Percentiles rank a stretch among this genome's conserved stretches.
These are phyloP conservation scores for Lepidochrysops patricia DNA, from an alignment of 2,888 invertebrate species.

Conservation along the genomic window DNA sequence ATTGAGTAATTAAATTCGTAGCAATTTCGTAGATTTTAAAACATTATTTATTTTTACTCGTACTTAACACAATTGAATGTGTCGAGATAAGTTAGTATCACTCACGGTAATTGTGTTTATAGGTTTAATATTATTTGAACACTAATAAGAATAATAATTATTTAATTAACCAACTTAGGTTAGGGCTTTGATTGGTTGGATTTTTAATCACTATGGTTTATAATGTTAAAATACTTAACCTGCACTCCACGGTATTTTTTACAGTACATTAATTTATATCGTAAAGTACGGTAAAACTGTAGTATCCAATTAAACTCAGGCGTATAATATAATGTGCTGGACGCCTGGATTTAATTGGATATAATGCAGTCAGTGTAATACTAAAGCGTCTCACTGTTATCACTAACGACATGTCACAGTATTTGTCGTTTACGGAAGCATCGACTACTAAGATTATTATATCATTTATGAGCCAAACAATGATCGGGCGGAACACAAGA, in stretches of 20 bases:
- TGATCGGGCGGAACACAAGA: neutral
- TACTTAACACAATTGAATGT: neutral
- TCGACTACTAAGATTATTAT: neutral
- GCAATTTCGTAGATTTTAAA: neutral
- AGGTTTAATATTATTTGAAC: neutral
- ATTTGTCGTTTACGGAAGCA: neutral
- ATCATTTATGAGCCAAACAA: neutral
- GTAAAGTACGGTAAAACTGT: too few species aligned
- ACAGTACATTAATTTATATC: too few species aligned
- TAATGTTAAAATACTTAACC: neutral
- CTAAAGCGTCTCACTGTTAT: neutral
- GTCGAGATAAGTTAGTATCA: neutral
- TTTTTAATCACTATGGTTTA: too few species aligned
- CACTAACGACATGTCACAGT: neutral
- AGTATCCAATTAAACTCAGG: too few species aligned
- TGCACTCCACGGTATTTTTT: neutral
- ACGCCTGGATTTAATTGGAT: neutral
- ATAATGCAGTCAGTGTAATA: neutral
- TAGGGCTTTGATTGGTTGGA: too few species aligned
- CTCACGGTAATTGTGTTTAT: neutral
- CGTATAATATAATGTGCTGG: neutral
- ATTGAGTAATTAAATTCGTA: neutral
- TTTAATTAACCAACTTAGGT: too few species aligned
- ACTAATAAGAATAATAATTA: too few species aligned
- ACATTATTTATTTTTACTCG: neutral